phyloP scores from a whole-genome alignment of 2,113 vertebrate genomes.

The Lampris megalopsis region DNA sequence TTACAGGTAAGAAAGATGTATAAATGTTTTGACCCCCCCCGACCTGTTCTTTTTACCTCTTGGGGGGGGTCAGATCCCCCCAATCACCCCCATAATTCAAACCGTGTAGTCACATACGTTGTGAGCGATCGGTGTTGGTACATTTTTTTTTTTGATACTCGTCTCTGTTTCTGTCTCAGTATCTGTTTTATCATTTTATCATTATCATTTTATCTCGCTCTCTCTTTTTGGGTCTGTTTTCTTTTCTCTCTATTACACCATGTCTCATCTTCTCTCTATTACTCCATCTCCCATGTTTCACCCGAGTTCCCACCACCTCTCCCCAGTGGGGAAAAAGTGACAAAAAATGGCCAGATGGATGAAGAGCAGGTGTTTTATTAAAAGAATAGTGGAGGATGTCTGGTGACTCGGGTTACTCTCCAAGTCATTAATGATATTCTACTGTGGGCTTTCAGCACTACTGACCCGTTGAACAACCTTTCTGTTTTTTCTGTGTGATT shows the following conservation, averaged over 20 bases:
- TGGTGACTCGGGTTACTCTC: slow-evolving; percentile 57
- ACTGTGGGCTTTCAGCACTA: neutral
- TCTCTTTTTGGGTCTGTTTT: slow-evolving; percentile 2
- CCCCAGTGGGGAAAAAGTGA: neutral
- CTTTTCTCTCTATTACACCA: slow-evolving; percentile 6
- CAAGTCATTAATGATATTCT: slow-evolving; percentile 25
- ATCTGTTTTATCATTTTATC: neutral
- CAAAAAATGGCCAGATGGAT: slow-evolving; percentile 40
- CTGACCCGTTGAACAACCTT: slow-evolving; percentile 1
- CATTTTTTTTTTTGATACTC: no score
- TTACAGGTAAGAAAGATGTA: no score
- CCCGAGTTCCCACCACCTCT: slow-evolving; percentile 11
- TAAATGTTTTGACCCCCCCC: no score
- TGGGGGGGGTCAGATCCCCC: no score
- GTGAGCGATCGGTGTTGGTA: no score
- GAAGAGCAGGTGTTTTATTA: slow-evolving; percentile 58
- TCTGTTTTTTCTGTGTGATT: slow-evolving; percentile 9
- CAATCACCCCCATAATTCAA: no score
- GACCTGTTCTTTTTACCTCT: no score
- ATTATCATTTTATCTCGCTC: neutral
- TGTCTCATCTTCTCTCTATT: neutral
- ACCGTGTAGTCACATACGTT: no score
- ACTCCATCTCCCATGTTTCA: neutral
- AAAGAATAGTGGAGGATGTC: slow-evolving; percentile 46
- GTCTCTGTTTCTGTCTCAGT: no score